Percentiles rank a stretch among this genome's conserved stretches.
phyloP scores from a whole-genome alignment of 1,140 invertebrate species.

The Ruditapes philippinarum region DNA sequence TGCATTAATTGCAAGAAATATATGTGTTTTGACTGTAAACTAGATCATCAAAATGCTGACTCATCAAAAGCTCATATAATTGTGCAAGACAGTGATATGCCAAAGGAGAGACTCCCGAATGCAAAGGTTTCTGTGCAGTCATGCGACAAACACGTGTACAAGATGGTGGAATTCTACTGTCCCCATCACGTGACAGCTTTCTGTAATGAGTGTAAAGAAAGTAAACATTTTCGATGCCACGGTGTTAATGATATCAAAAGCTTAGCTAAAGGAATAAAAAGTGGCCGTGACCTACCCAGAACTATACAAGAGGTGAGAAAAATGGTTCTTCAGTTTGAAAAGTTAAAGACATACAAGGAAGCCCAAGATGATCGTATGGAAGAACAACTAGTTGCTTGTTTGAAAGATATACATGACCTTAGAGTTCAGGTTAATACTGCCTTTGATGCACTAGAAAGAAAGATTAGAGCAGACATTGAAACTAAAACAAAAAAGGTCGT shows the following conservation, averaged over 20 bases:
- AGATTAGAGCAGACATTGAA: not conserved
- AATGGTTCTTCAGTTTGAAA: slow-evolving; percentile 27
- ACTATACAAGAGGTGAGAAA: not conserved
- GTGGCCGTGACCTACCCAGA: not conserved
- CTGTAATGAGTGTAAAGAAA: slow-evolving; percentile 16
- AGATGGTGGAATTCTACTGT: slow-evolving; percentile 19
- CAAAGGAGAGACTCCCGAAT: not conserved
- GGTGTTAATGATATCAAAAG: not conserved
- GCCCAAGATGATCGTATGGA: not conserved
- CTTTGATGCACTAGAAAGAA: slow-evolving; percentile 24
- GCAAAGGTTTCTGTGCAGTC: not conserved
- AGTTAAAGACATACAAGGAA: slow-evolving; percentile 25
- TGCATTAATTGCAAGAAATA: slow-evolving; percentile 38
- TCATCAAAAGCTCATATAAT: slow-evolving; percentile 3
- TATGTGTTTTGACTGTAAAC: slow-evolving; percentile 21
- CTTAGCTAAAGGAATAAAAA: slow-evolving; percentile 27
- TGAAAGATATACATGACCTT: slow-evolving; percentile 4
- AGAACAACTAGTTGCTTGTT: not conserved
- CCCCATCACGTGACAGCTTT: slow-evolving; percentile 1
- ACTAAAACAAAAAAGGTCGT: not conserved
- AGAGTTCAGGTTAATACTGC: not conserved
- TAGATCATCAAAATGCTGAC: not conserved
- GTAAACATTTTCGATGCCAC: not conserved
- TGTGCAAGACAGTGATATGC: not conserved
- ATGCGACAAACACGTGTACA: slow-evolving; percentile 20